Conservation (phyloP, 1,140 invertebrate species). For the Sweltsa coloradensis region DNA sequence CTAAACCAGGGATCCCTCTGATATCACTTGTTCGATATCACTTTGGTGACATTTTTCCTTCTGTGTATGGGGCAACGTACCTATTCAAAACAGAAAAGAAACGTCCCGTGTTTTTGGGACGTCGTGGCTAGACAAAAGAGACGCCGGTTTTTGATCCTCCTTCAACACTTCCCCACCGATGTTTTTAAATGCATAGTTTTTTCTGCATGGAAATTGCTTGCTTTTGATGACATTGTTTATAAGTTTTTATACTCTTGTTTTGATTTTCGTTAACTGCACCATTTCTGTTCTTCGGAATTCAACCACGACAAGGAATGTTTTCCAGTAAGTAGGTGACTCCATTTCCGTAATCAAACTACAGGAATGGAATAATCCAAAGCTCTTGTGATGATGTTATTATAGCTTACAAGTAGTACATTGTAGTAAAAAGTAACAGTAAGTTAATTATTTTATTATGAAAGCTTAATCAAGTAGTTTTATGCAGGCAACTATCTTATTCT, state of each 20-base stretch:
- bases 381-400: constrained; percentile 5
- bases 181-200: constrained; percentile 15
- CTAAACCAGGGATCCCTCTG: constrained; percentile 14
- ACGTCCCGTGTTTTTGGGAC: constrained; percentile 46
- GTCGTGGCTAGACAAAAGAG: constrained; percentile 32
- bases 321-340: constrained; percentile 58
- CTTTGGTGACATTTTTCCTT: constrained; percentile 52
- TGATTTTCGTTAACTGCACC: constrained; percentile 54
- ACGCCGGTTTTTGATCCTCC: constrained; percentile 40
- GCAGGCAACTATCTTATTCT: constrained; percentile 4
- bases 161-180: constrained; percentile 15
- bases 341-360: constrained; percentile 8
- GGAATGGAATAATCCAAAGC: constrained; percentile 4
- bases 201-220: constrained; percentile 17
- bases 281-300: constrained; percentile 56
- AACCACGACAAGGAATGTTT: constrained; percentile 58
- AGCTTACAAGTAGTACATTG: constrained; percentile 11
- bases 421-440: background rate
- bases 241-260: constrained; percentile 17
- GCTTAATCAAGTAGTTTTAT: background rate
- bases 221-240: constrained; percentile 20
- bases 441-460: constrained; percentile 9
- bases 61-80: constrained; percentile 56
- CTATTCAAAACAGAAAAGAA: constrained; percentile 25
- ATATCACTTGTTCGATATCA: constrained; percentile 12